Base-by-base conservation (phyloP, 2,797 vertebrate species). In the Nannoperca australis region DNA sequence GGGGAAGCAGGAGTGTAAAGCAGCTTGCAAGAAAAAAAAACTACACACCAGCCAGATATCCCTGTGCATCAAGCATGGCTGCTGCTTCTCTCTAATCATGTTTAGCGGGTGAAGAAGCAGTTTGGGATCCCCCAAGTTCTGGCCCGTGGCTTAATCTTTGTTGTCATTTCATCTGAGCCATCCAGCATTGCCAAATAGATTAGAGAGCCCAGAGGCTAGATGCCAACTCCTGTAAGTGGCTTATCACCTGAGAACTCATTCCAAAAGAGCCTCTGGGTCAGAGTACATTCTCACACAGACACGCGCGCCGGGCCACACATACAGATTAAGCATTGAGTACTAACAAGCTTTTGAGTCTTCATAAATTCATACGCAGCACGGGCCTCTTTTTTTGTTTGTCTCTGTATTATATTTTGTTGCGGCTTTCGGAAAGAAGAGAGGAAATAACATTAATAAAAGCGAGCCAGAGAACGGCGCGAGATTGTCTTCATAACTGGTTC, bases 241-340 rank as follows among this genome's bases (percentile, higher is more conserved):
- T 91, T 92, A 93, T 90, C 91, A 90, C 90, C 91, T 82, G 88
- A 83, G 87, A 87, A 90, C 76, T 84, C 78, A 81, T 88, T 87
- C 84, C 44, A 70, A 49, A 71, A 67, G 83, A 79, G 80, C 84
- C 82, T 81, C 42, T 40, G 61, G 88, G 73, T 87, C 85, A 73
- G 75, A 74, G 73, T 47, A 70, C 76, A 54, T 15, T 8, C 62
- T 76, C 79, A 62, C 73, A 78, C 30, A 51, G 60, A 22, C 66
- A 38, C 73, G 72, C 45, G 78, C 45, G 78, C 51, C 70, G 27
- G 72, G 1, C 54, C 82, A 64, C 82, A 80, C 84, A 62, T 3
- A 68, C 71, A 67, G 53, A 72, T 66, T 24, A 64, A 11, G 17
- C 71, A 40, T 1, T 1, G 12, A 73, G 44, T 0, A 1, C 38